Percentiles rank a stretch among this genome's conserved stretches.
These are phyloP conservation scores for Calameuta idolon DNA, from an alignment of 2,888 invertebrate genomes.

Conservation along the genomic window DNA sequence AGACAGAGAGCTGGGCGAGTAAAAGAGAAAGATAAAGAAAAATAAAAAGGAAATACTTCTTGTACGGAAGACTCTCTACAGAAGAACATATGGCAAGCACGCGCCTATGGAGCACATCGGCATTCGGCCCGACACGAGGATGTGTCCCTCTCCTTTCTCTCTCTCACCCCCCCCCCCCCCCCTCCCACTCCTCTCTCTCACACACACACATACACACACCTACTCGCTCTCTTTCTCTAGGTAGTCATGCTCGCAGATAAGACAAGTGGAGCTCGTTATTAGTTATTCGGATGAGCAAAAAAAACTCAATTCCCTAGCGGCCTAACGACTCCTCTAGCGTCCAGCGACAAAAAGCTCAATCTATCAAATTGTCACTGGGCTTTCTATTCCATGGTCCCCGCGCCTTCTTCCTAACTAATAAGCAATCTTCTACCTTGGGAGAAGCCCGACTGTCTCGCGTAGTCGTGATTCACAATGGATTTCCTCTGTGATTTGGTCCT, in stretches of 20 bases:
- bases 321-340: constrained; percentile 26
- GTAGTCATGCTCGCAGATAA: constrained; percentile 27
- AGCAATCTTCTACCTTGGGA: constrained; percentile 42
- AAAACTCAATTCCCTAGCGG: constrained; percentile 35
- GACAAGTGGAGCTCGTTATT: constrained; percentile 40
- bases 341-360: constrained; percentile 47
- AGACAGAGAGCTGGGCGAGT: neutral
- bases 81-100: constrained; percentile 1
- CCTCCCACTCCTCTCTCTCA: too few relatives aligned
- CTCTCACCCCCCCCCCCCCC: neutral
- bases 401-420: constrained; percentile 42
- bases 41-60: neutral
- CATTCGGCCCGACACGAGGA: neutral
- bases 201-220: too few relatives aligned
- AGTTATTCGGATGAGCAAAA: constrained; percentile 37
- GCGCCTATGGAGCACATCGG: neutral
- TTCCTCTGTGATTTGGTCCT: neutral
- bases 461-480: neutral
- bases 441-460: neutral
- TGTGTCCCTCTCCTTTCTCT: neutral
- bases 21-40: constrained; percentile 22
- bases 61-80: neutral
- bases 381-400: constrained; percentile 47
- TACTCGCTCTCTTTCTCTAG: constrained; percentile 30
- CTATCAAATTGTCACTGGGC: constrained; percentile 63